Evolutionary conservation across 2,113 vertebrate genomes (phyloP), one percentile per base, ranked within the genome.

Genomic region (Neopipo cinnamomea): DNA sequence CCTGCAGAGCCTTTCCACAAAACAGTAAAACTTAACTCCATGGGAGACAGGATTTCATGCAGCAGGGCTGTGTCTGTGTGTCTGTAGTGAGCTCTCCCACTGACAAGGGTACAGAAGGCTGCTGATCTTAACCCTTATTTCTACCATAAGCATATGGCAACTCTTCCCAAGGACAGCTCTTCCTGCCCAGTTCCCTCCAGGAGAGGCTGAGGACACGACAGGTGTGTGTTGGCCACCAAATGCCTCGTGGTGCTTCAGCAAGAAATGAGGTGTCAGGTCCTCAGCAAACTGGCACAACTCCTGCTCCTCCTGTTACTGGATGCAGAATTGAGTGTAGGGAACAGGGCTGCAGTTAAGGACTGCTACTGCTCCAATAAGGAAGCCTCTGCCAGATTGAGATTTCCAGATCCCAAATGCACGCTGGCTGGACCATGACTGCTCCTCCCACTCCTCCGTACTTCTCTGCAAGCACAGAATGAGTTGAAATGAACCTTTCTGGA

Each of bases 211-310:
- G 50, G 18, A 77, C 17, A 59, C 4, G 22, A 16, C 31, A 62
- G 63, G 20, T 41, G 6, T 31, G 23, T 58, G 19, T n/a, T 3
- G 18, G 37, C 31, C 41, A 44, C 47, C 35, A 42, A 52, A 68
- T 25, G 27, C 12, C 30, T 82, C 44, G 10, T 0, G 0, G 52
- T 70, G 31, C n/a, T 66, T 20, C 58, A 91, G 47, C 2, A 2
- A 70, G 55, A 31, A 46, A 8, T 2, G 6, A 50, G 35, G 31
- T 16, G 30, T 12, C 30, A 65, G 44, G 49, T 27, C 15, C 14
- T 27, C 1, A 0, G 47, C 18, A 91, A 33, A 44, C 15, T 1
- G 1, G 21, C 0, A 12, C 42, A 71, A 41, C 28, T 86, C 41
- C 53, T 50, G 41, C 68, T 41, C 53, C 46, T n/a, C 15, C 53